phyloP scores from a whole-genome alignment of 1,140 invertebrate genomes.

The Xylocopa sonorina region DNA sequence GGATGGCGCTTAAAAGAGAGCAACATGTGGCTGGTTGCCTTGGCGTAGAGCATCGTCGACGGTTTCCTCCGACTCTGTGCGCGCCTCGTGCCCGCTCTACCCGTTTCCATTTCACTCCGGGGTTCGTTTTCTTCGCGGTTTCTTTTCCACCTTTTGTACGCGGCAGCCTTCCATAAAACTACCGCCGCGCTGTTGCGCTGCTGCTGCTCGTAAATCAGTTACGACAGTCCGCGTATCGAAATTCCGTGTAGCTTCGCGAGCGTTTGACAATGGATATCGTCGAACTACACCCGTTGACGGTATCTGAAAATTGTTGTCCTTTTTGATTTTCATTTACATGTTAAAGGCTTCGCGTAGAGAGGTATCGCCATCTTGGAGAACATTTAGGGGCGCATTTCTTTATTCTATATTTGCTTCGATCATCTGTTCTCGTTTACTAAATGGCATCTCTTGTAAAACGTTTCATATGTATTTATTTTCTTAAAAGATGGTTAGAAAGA shows the following conservation, averaged over 20 bases:
- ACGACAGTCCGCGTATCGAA: slow-evolving; percentile 29
- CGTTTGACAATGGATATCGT: slow-evolving; percentile 18
- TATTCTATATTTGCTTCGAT: not conserved
- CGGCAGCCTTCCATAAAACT: slow-evolving; percentile 35
- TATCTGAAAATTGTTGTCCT: not conserved
- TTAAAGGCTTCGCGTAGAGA: not conserved
- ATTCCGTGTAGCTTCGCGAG: not conserved
- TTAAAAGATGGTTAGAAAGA: too few species aligned
- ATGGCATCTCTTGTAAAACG: too few species aligned
- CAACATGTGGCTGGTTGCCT: slow-evolving; percentile 63
- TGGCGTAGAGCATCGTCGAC: slow-evolving; percentile 28
- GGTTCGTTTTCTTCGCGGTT: slow-evolving; percentile 22
- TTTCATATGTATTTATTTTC: too few species aligned
- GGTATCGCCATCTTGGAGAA: too few species aligned
- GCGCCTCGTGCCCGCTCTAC: not conserved
- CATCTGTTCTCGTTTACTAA: not conserved
- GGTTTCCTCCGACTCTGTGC: slow-evolving; percentile 23
- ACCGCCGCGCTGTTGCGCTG: not conserved
- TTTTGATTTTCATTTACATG: not conserved
- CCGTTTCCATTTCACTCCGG: slow-evolving; percentile 4
- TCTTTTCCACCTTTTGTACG: slow-evolving; percentile 12
- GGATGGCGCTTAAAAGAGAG: slow-evolving; percentile 61
- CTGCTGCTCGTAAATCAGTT: slow-evolving; percentile 30
- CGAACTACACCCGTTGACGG: not conserved
- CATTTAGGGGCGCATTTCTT: too few species aligned